phyloP scores from a whole-genome alignment of 2,888 invertebrate species.

The Idaea biselata region DNA sequence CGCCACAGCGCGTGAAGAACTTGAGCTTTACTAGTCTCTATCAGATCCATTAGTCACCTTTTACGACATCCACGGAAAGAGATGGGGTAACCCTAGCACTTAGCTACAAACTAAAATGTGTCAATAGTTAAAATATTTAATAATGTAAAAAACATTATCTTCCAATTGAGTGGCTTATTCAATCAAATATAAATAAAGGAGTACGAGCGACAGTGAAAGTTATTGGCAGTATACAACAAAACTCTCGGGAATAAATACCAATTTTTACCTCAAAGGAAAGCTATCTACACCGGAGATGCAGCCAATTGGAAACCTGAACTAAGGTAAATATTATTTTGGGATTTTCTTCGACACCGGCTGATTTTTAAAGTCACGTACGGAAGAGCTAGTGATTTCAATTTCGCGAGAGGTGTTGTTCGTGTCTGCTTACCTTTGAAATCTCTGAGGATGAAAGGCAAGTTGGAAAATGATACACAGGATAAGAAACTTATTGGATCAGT shows the following conservation, averaged over 20 bases:
- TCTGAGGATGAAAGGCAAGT: conserved; percentile 43
- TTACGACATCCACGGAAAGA: no score
- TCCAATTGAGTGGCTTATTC: conserved; percentile 12
- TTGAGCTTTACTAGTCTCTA: no score
- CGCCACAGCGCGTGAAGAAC: no score
- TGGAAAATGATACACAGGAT: conserved; percentile 34
- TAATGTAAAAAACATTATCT: not conserved
- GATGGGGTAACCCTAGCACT: no score
- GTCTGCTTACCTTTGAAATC: conserved; percentile 40
- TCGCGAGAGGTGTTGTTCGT: conserved; percentile 50
- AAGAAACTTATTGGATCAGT: conserved; percentile 3
- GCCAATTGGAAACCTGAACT: conserved; percentile 52
- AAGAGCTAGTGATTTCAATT: conserved; percentile 67
- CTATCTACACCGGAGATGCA: conserved; percentile 47
- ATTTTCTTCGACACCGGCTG: conserved; percentile 58
- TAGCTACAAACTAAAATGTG: not conserved
- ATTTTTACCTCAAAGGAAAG: conserved; percentile 64
- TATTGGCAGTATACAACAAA: conserved; percentile 38
- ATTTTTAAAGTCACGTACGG: conserved; percentile 68
- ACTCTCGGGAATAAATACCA: conserved; percentile 58
- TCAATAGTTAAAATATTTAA: not conserved
- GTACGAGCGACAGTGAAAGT: conserved; percentile 27
- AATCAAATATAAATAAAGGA: conserved; percentile 32
- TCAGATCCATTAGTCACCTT: no score
- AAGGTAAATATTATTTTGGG: conserved; percentile 69